Percentiles rank a stretch among this genome's conserved stretches.
phyloP scores from a whole-genome alignment of 1,140 invertebrate species.

The Archivesica marissinica region DNA sequence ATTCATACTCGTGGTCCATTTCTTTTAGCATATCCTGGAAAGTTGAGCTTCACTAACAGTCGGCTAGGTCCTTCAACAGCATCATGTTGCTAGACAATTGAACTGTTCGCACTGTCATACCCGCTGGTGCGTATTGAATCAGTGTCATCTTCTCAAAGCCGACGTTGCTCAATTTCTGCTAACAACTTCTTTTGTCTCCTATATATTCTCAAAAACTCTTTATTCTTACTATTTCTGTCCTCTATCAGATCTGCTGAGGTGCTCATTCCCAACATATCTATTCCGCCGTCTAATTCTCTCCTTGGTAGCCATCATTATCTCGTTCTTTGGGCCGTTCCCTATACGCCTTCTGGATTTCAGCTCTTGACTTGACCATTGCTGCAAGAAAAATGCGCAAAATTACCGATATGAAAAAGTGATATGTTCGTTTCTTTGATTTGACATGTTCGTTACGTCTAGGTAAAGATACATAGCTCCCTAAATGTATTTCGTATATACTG shows the following conservation, averaged over 20 bases:
- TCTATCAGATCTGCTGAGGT: neutral
- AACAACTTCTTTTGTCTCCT: conserved; percentile 17
- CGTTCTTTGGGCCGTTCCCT: conserved; percentile 35
- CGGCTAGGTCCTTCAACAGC: too few species aligned
- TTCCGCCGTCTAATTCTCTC: conserved; percentile 25
- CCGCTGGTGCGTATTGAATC: too few species aligned
- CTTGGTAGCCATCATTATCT: conserved; percentile 30
- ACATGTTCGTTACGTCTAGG: neutral
- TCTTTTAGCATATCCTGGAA: too few species aligned
- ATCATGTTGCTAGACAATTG: too few species aligned
- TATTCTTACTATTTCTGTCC: conserved; percentile 33
- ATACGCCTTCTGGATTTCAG: conserved; percentile 51
- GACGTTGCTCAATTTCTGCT: too few species aligned
- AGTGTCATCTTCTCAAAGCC: too few species aligned
- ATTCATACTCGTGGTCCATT: too few species aligned
- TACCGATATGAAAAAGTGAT: neutral
- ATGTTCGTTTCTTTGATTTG: conserved; percentile 38
- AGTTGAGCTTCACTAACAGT: too few species aligned
- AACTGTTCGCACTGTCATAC: too few species aligned
- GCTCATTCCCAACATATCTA: conserved; percentile 7
- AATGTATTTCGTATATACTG: neutral
- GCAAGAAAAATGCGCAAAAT: neutral
- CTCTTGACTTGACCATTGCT: conserved; percentile 44
- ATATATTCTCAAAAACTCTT: conserved; percentile 17
- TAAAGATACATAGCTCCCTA: too few species aligned